A percentile compares a stretch with the other conserved stretches of the same genome.
These are phyloP conservation scores for Montipora capricornis DNA, from an alignment of 64 coral and sea anemone species.

Conservation along the genomic window DNA sequence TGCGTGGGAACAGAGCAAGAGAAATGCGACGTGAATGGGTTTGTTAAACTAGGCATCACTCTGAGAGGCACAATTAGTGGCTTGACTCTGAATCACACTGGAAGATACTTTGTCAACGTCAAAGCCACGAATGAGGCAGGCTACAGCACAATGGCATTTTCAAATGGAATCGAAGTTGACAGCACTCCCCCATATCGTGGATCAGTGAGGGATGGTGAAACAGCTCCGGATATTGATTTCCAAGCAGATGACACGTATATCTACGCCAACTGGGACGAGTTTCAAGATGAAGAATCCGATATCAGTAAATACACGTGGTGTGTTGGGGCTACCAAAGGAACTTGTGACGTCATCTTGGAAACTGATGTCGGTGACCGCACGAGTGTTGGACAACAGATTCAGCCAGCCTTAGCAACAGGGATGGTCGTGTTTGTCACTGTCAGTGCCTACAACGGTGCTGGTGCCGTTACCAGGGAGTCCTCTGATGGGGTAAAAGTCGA, in stretches of 20 bases:
- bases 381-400: conserved; percentile 58
- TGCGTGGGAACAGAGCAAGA: conserved; percentile 51
- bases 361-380: conserved; percentile 31
- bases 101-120: too few relatives aligned
- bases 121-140: too few relatives aligned
- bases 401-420: conserved; percentile 67
- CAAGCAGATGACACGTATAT: too few relatives aligned
- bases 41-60: background rate
- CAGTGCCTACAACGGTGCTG: conserved; percentile 66
- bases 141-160: too few relatives aligned
- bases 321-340: conserved; percentile 69
- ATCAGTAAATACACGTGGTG: conserved; percentile 82
- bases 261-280: conserved; percentile 94
- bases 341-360: conserved; percentile 69
- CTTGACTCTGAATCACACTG: conserved; percentile 69
- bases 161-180: too few relatives aligned
- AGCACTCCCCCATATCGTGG: too few relatives aligned
- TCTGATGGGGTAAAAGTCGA: conserved; percentile 85
- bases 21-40: conserved; percentile 46
- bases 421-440: conserved; percentile 68
- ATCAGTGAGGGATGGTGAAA: too few relatives aligned
- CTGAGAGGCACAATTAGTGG: conserved; percentile 55
- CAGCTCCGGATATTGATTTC: too few relatives aligned
- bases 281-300: conserved; percentile 79
- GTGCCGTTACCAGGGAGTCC: conserved; percentile 23